Evolutionary conservation across 2,113 vertebrate genomes (phyloP).

Genomic region (Aptenodytes forsteri): DNA sequence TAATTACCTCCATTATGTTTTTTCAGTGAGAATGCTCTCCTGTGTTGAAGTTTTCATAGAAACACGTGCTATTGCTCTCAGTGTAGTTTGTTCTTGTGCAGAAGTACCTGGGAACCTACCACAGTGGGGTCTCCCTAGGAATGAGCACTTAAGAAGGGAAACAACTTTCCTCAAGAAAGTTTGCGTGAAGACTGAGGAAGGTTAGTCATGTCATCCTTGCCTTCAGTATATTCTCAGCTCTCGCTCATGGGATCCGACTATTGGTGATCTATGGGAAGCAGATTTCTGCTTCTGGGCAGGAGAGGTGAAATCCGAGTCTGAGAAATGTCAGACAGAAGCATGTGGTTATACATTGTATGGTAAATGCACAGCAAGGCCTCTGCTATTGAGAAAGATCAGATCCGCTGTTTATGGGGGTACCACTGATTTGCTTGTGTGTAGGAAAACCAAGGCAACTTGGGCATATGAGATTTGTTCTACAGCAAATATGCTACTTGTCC

Average conservation of each 20-base stretch:
- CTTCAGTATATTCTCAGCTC: neutral
- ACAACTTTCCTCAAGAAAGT: neutral
- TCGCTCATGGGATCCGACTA: fast-evolving
- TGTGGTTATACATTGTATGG: neutral
- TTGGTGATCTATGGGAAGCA: neutral
- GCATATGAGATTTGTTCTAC: neutral
- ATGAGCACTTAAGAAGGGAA: neutral
- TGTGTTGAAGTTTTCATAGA: neutral
- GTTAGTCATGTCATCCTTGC: fast-evolving
- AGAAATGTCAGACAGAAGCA: neutral
- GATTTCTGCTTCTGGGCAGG: neutral
- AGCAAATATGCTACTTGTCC: neutral
- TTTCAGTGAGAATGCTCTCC: neutral
- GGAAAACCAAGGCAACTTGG: neutral
- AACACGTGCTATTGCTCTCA: neutral
- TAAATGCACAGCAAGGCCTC: neutral
- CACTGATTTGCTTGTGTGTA: neutral
- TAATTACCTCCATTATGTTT: neutral
- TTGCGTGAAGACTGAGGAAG: neutral
- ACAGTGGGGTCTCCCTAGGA: neutral
- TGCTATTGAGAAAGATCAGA: neutral
- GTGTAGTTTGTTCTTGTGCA: neutral
- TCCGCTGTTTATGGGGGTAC: neutral
- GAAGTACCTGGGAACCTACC: neutral
- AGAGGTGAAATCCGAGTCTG: neutral